Evolutionary conservation across 1,140 invertebrate species (phyloP).

Genomic region (Nomia melanderi): DNA sequence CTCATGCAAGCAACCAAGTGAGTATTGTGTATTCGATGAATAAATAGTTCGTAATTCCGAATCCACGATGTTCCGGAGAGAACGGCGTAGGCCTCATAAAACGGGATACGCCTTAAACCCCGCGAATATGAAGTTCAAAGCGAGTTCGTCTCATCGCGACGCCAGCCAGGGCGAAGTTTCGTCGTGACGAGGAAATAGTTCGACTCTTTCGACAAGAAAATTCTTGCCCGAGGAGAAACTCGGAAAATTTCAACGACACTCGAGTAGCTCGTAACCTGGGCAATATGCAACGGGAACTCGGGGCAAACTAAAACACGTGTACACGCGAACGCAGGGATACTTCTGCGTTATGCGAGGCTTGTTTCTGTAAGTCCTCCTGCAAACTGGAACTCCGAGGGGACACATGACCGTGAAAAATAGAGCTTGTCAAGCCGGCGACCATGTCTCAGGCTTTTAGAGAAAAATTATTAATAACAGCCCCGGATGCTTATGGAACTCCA

Average conservation of each 20-base stretch:
- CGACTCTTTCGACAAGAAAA: background rate
- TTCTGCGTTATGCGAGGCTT: constrained; percentile 5
- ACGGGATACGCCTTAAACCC: background rate
- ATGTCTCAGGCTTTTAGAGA: background rate
- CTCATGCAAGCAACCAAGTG: too few species aligned
- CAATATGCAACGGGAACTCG: constrained; percentile 19
- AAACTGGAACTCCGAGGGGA: constrained; percentile 13
- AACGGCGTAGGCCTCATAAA: background rate
- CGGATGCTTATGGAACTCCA: background rate
- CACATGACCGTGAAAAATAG: background rate
- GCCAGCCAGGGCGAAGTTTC: background rate
- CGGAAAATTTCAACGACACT: constrained; percentile 20
- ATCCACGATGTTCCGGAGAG: too few species aligned
- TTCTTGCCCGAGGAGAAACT: constrained; percentile 4
- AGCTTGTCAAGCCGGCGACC: too few species aligned
- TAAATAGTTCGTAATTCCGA: too few species aligned
- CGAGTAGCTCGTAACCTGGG: constrained; percentile 6
- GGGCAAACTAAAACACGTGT: background rate
- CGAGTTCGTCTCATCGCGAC: background rate
- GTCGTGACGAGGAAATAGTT: constrained; percentile 6
- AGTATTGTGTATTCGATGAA: too few species aligned
- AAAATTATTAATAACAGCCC: background rate
- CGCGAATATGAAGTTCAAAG: background rate
- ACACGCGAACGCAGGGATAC: background rate
- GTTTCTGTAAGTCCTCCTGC: background rate